A percentile compares a stretch with the other conserved stretches of the same genome.
Evolutionary conservation across 2,888 invertebrate species (phyloP).

Genomic region (Lagria hirta): DNA sequence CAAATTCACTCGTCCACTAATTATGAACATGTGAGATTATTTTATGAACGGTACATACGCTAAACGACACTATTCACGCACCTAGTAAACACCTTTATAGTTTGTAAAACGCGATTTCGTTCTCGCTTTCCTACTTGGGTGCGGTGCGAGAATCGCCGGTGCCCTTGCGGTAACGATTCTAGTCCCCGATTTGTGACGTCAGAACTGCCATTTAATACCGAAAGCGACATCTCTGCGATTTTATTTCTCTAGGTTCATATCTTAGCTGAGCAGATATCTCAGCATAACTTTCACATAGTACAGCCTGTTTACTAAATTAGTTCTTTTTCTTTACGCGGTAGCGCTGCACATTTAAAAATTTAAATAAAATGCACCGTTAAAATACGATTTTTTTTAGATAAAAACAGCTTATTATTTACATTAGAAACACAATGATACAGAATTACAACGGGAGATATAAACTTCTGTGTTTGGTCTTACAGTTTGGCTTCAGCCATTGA

Average conservation of each 20-base stretch:
- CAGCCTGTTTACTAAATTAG: no score
- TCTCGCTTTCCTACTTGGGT: constrained; percentile 38
- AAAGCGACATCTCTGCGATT: constrained; percentile 32
- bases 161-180: constrained; percentile 51
- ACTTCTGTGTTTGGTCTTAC: no score
- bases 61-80: constrained; percentile 41
- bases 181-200: constrained; percentile 48
- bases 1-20: constrained; percentile 48
- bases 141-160: constrained; percentile 47
- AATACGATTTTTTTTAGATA: no score
- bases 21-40: constrained; percentile 49
- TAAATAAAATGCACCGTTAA: no score
- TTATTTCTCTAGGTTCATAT: neutral
- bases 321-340: no score
- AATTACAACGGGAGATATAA: no score
- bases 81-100: constrained; percentile 38
- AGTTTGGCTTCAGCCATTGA: no score
- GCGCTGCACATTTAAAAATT: no score
- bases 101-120: constrained; percentile 34
- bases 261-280: neutral
- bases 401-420: no score
- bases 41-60: constrained; percentile 42
- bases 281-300: no score
- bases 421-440: no score
- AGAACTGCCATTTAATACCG: constrained; percentile 40